phyloP scores from a whole-genome alignment of 2,888 invertebrate genomes.

The Ochropleura plecta region DNA sequence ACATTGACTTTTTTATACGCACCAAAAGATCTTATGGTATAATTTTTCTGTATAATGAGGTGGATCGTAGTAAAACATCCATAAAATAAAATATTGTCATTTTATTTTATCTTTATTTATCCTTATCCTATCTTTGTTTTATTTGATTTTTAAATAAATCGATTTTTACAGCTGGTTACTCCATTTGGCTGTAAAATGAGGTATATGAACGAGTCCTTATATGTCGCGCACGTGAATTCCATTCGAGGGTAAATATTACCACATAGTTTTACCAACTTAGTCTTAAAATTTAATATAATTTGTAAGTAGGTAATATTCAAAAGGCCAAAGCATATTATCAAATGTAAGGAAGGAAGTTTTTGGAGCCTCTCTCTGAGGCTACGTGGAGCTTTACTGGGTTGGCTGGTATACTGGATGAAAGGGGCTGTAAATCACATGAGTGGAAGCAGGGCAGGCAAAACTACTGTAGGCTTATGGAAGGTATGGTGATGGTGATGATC shows the following conservation, averaged over 20 bases:
- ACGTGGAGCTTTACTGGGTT: background rate
- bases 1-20: background rate
- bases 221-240: conserved; percentile 86
- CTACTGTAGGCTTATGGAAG: background rate
- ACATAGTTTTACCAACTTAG: background rate
- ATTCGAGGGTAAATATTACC: conserved; percentile 80
- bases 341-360: background rate
- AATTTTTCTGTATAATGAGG: background rate
- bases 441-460: too few species aligned
- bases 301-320: background rate
- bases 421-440: background rate
- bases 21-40: background rate
- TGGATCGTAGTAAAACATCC: background rate
- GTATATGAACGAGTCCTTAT: conserved; percentile 80
- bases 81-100: background rate
- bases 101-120: background rate
- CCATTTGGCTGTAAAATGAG: conserved; percentile 73
- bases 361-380: background rate
- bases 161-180: conserved; percentile 81
- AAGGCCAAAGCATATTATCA: background rate
- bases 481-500: background rate
- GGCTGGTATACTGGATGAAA: background rate
- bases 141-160: background rate
- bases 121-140: too few species aligned
- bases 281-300: background rate